These are phyloP conservation scores for Odontamblyopus lacepedii DNA, from an alignment of 2,797 vertebrate genomes.

Conservation along the genomic window DNA sequence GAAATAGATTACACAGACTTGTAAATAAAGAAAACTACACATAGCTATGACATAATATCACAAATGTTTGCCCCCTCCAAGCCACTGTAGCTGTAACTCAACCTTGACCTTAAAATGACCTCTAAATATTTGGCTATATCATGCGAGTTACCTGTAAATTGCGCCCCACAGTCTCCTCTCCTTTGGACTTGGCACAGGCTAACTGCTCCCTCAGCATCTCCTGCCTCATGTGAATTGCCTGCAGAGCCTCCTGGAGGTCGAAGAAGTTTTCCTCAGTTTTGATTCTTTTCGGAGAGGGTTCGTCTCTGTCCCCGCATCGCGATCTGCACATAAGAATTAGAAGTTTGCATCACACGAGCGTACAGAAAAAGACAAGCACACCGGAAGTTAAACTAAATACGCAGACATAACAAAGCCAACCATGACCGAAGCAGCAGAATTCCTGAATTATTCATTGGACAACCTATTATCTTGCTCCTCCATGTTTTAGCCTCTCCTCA, in stretches of 20 bases:
- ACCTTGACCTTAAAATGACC: not conserved
- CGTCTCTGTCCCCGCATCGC: slow-evolving; percentile 93
- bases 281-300: slow-evolving; percentile 94
- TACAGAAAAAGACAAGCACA: not conserved
- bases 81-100: too few relatives aligned
- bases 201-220: slow-evolving; percentile 88
- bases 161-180: slow-evolving; percentile 84
- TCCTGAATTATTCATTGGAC: not conserved
- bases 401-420: not conserved
- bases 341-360: not conserved
- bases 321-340: slow-evolving; percentile 77
- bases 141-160: slow-evolving; percentile 85
- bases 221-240: slow-evolving; percentile 89
- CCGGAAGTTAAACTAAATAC: not conserved
- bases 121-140: not conserved
- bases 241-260: slow-evolving; percentile 93
- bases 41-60: too few relatives aligned
- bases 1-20: too few relatives aligned
- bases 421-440: not conserved
- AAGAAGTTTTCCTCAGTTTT: slow-evolving; percentile 97
- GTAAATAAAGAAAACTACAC: too few relatives aligned
- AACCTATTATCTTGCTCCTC: too few relatives aligned
- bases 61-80: too few relatives aligned
- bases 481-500: not conserved
- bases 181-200: slow-evolving; percentile 89